These are phyloP conservation scores for Nesidiocoris tenuis DNA, from an alignment of 2,888 invertebrate species.

Conservation along the genomic window DNA sequence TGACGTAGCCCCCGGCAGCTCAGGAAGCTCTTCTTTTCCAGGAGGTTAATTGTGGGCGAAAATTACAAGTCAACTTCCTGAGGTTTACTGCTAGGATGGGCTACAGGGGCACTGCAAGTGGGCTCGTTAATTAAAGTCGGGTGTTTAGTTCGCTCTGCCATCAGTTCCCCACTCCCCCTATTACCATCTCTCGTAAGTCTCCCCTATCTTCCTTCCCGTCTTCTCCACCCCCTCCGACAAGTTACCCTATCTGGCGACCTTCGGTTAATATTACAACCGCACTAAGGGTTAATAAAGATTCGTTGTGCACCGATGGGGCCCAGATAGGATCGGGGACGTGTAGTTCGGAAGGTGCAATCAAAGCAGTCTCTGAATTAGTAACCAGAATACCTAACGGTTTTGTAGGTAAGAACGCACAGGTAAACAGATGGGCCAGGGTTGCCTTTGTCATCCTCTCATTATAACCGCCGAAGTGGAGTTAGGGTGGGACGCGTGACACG, in stretches of 20 bases:
- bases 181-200: too few species aligned
- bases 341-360: slow-evolving; percentile 23
- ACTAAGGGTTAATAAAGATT: slow-evolving; percentile 35
- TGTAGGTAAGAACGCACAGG: neutral
- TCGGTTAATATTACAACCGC: slow-evolving; percentile 28
- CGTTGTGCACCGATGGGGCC: slow-evolving; percentile 9
- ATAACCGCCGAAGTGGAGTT: neutral
- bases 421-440: neutral
- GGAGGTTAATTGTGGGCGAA: slow-evolving; percentile 25
- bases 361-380: slow-evolving; percentile 34
- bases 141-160: slow-evolving; percentile 25
- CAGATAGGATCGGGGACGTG: neutral
- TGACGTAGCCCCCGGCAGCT: neutral
- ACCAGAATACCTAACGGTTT: neutral
- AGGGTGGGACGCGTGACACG: slow-evolving; percentile 12
- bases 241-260: neutral
- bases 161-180: neutral
- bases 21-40: slow-evolving; percentile 28
- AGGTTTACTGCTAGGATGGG: neutral
- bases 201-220: neutral
- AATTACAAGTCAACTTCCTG: slow-evolving; percentile 33
- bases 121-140: slow-evolving; percentile 34
- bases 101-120: neutral
- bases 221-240: neutral
- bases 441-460: slow-evolving; percentile 38